These are phyloP conservation scores for Melanargia galathea DNA, from an alignment of 2,888 invertebrate genomes.

Conservation along the genomic window DNA sequence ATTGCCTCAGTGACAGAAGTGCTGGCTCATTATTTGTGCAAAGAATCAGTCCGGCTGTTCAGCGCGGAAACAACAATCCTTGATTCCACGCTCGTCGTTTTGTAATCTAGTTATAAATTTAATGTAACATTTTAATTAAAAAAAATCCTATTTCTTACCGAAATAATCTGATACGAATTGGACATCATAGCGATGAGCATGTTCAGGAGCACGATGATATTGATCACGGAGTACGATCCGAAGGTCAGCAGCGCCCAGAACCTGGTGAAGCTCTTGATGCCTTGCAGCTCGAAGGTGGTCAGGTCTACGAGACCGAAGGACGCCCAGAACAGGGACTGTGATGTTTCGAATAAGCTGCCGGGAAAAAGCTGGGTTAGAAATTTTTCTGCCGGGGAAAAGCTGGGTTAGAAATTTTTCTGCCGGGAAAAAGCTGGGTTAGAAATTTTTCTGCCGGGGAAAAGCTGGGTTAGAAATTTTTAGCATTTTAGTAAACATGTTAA, in stretches of 20 bases:
- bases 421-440: conserved; percentile 27
- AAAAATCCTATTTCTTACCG: conserved; percentile 84
- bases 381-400: conserved; percentile 79
- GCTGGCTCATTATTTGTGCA: too few species aligned
- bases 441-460: conserved; percentile 80
- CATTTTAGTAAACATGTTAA: too few species aligned
- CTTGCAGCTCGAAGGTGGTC: conserved; percentile 95
- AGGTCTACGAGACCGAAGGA: conserved; percentile 98
- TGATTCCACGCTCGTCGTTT: too few species aligned
- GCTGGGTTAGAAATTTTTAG: conserved; percentile 6
- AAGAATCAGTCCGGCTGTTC: too few species aligned
- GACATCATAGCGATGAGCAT: conserved; percentile 99
- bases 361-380: conserved; percentile 25
- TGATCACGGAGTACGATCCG: conserved; percentile 98
- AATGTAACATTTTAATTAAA: too few species aligned
- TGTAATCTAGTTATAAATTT: too few species aligned
- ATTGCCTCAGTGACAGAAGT: too few species aligned
- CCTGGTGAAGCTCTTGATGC: conserved; percentile 97
- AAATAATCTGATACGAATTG: conserved; percentile 98
- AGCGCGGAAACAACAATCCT: too few species aligned
- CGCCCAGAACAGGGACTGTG: conserved; percentile 99
- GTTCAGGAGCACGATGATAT: conserved; percentile 97
- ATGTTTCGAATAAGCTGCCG: conserved; percentile 96
- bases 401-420: conserved; percentile 80
- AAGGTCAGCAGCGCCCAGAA: conserved; percentile 99